Base-by-base conservation (phyloP, 2,113 vertebrate species). In the Pavo muticus region DNA sequence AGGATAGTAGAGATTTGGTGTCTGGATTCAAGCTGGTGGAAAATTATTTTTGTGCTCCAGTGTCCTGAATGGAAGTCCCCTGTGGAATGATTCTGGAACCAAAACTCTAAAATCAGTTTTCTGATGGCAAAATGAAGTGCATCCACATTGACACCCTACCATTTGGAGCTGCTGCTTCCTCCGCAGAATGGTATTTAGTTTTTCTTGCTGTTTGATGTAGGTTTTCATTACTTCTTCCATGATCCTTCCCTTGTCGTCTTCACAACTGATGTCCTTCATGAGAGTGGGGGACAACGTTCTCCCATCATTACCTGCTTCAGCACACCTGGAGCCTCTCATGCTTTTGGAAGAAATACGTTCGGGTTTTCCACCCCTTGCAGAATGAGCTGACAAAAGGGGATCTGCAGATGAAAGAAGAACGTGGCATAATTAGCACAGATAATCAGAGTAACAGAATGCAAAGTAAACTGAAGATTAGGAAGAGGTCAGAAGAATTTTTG, bases 221-320 rank as follows among this genome's bases (percentile, higher is more conserved):
- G 99, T 99, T 98, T 98, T 99, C 97, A 99, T 98, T 25, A 99
- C 99, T 98, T 99, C 99, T 96, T 99, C 98, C 98, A 99, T 99
- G 90, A 99, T 99, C 96, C 97, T 98, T 65, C 99, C 99, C 96
- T 99, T 99, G 97, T 99, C 99, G 48, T 99, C 99, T 95, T 99
- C 99, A 95, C 97, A 98, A 64, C 91, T 94, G 84, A 96, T 94
- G 91, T 97, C 98, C 67, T 81, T 97, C 94, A 98, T 98, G 91
- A 97, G 96, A 78, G 97, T 96, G n/a, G 97, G 96, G 96, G 98
- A 98, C 93, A 98, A 95, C 94, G 97, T 97, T 91, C 93, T 82
- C 48, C 52, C 80, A 78, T 97, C 97, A 25, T 21, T 97, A 85
- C 94, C 97, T 82, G 85, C 97, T 97, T 98, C 98, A 78, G 64